These are phyloP conservation scores for Meloidogyne hapla DNA, from an alignment of 1,140 invertebrate species.

Conservation along the genomic window DNA sequence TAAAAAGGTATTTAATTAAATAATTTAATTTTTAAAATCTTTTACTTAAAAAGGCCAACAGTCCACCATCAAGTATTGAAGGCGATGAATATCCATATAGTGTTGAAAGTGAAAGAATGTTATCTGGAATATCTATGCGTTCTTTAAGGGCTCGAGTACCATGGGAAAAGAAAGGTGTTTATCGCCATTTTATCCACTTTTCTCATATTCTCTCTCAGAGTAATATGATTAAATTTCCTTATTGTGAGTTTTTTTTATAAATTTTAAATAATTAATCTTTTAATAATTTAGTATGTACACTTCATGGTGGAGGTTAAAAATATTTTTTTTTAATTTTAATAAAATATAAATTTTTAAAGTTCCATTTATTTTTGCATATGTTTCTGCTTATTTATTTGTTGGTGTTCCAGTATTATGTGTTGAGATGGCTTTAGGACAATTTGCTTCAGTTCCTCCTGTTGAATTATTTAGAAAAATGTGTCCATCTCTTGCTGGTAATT, in stretches of 20 bases:
- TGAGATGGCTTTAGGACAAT: constrained; percentile 4
- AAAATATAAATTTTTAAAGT: neutral
- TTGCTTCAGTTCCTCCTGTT: neutral
- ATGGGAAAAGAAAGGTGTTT: neutral
- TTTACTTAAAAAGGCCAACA: neutral
- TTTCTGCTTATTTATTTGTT: neutral
- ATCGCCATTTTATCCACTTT: neutral
- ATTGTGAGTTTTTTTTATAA: neutral
- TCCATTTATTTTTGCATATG: neutral
- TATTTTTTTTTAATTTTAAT: neutral
- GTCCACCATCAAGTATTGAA: neutral
- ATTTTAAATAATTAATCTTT: neutral
- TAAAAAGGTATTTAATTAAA: neutral
- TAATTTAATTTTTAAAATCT: neutral
- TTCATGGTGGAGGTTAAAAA: neutral
- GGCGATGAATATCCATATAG: neutral
- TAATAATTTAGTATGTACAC: neutral
- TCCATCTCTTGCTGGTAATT: neutral
- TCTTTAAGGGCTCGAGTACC: neutral
- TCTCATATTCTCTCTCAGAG: neutral
- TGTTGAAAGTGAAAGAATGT: neutral
- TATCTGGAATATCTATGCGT: neutral
- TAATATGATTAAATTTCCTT: constrained; percentile 6
- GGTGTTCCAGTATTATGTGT: neutral
- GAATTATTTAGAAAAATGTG: constrained; percentile 4